Evolutionary conservation across 1,140 invertebrate species (phyloP), one percentile per base, ranked within the genome.

Genomic region (Cardiocondyla obscurior): DNA sequence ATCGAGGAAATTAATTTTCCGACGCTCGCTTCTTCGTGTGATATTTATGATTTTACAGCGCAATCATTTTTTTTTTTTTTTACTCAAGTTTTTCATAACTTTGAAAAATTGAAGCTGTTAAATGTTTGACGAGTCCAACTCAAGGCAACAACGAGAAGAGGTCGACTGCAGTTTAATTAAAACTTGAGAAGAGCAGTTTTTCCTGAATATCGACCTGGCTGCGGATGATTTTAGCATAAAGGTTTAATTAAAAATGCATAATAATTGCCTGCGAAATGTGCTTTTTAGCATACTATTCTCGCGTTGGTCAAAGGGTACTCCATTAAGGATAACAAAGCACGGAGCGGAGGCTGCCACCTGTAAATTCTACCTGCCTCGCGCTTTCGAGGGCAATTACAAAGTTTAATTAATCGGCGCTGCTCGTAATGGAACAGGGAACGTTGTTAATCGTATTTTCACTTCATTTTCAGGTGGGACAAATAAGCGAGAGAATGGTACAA

Each of bases 401-500:
- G 7, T 42, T 53, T 55, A 79, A 79, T 79, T 69, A 55, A 6
- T 30, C 12, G 2, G 0, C 1, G 25, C 16, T 28, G n/a, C 39
- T 51, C 19, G 12, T 62, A 19, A 19, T 19, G 25, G 64, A 10
- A 46, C 14, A 76, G n/a, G 22, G n/a, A n/a, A 62, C 42, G 58
- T 82, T 16, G 46, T 73, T 82, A 53, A 76, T 16, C 39, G 14
- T 42, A 51, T 36, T 25, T 7, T 36, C 14, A 28, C 10, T 44
- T 22, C 19, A 53, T 72, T 49, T 28, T 42, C 73, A 87, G 83
- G 62, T 51, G 67, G 46, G 67, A 67, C 82, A 58, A 30, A 28
- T 51, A 81, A 85, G n/a, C 64, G 58, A 65, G 33, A 90, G 64
- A 85, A 90, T 90, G 89, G 70, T 76, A 81, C 42, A 88, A 65